phyloP scores from a whole-genome alignment of 64 coral and sea anemone genomes.

The Cladopsammia gracilis region DNA sequence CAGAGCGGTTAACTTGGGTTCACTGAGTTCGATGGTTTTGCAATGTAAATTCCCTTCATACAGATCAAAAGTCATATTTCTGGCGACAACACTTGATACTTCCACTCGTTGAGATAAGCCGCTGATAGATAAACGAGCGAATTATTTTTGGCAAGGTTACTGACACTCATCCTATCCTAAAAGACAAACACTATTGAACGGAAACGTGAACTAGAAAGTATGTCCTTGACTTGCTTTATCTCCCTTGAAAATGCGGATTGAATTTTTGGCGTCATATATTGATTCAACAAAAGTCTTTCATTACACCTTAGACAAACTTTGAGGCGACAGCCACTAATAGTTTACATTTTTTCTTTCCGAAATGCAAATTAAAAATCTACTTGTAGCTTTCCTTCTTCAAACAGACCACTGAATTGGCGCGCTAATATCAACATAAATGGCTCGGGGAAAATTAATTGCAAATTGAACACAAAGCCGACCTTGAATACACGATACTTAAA shows the following conservation, averaged over 20 bases:
- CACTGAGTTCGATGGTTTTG: constrained; percentile 51
- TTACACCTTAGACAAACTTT: constrained; percentile 92
- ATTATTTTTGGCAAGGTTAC: constrained; percentile 73
- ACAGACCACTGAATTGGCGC: constrained; percentile 77
- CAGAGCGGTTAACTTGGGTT: not conserved
- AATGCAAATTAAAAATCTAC: constrained; percentile 93
- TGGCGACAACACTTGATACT: constrained; percentile 77
- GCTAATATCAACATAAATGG: constrained; percentile 84
- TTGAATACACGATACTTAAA: constrained; percentile 41
- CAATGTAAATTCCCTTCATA: constrained; percentile 71
- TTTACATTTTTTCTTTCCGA: constrained; percentile 99
- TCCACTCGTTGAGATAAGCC: constrained; percentile 58
- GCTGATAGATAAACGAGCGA: constrained; percentile 85
- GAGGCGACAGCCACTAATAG: constrained; percentile 90
- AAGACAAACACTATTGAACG: constrained; percentile 68
- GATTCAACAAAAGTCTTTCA: constrained; percentile 94
- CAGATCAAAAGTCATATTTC: constrained; percentile 82
- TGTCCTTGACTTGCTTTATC: constrained; percentile 72
- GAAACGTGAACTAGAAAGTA: constrained; percentile 67
- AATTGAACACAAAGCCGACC: constrained; percentile 79
- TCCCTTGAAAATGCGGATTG: constrained; percentile 86
- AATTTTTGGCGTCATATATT: constrained; percentile 80
- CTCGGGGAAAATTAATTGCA: constrained; percentile 85
- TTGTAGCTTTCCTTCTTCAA: constrained; percentile 79
- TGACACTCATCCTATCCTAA: constrained; percentile 71